phyloP scores from a whole-genome alignment of 2,888 invertebrate genomes.

The Macrophya alboannulata region DNA sequence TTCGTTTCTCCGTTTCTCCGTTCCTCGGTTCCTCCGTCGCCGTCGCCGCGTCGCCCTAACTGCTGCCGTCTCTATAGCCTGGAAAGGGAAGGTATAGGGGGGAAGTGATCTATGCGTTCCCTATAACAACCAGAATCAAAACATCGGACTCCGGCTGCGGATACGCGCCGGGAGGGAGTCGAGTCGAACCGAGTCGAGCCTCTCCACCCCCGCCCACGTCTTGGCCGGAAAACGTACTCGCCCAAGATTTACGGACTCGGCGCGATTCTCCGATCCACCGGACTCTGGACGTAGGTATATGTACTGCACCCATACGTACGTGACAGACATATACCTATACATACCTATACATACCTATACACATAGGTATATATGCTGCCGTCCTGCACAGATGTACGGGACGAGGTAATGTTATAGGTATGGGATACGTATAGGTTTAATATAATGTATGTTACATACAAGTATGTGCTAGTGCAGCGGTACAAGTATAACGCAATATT shows the following conservation, averaged over 20 bases:
- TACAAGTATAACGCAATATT: background rate
- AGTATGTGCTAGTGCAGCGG: background rate
- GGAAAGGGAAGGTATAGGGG: conserved; percentile 67
- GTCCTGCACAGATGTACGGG: no score
- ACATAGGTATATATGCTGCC: background rate
- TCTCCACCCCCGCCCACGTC: conserved; percentile 28
- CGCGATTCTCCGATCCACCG: conserved; percentile 3
- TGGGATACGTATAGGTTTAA: no score
- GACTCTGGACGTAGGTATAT: background rate
- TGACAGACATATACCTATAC: background rate
- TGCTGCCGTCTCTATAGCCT: conserved; percentile 72
- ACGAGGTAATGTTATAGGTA: no score
- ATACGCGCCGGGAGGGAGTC: conserved; percentile 22
- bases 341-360: background rate
- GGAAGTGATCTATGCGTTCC: conserved; percentile 77
- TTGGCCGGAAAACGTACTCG: conserved; percentile 55
- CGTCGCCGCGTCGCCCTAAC: conserved; percentile 70
- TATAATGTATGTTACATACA: background rate
- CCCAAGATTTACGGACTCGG: conserved; percentile 44
- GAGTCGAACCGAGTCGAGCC: conserved; percentile 5
- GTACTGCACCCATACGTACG: background rate
- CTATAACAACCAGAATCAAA: conserved; percentile 78
- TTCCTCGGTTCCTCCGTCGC: conserved; percentile 31
- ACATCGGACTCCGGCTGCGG: conserved; percentile 67
- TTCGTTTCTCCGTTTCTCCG: background rate